Percentiles rank a stretch among this genome's conserved stretches.
Conservation (phyloP, 2,797 vertebrate species). For the Potorous gilbertii region DNA sequence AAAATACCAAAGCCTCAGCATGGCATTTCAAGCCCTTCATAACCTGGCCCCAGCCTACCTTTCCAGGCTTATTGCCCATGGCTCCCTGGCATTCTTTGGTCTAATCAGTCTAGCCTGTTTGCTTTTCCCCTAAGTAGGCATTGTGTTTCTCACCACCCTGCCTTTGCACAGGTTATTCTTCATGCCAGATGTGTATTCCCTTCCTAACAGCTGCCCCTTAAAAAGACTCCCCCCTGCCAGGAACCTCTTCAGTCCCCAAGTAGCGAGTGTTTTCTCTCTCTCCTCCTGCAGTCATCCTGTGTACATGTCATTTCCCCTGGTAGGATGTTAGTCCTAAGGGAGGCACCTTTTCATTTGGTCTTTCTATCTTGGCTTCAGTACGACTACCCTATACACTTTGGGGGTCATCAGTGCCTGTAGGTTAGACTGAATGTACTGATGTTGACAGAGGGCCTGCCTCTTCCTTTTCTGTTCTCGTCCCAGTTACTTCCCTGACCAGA, state of each 20-base stretch:
- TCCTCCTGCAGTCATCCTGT: neutral
- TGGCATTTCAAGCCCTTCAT: neutral
- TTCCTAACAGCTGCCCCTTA: conserved; percentile 23
- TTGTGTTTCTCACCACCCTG: neutral
- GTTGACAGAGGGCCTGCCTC: neutral
- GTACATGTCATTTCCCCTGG: neutral
- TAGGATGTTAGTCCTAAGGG: neutral
- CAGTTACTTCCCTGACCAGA: conserved; percentile 18
- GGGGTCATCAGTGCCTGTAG: no score
- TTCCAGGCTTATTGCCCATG: neutral
- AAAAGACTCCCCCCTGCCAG: neutral
- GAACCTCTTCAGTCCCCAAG: neutral
- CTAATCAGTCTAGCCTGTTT: neutral
- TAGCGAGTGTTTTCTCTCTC: neutral
- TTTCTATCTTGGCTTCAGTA: neutral
- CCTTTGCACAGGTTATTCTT: neutral
- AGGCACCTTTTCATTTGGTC: neutral
- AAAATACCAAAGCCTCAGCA: conserved; percentile 15
- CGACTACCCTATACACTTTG: neutral
- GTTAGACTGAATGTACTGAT: neutral
- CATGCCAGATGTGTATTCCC: neutral
- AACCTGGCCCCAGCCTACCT: neutral
- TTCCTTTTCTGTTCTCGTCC: neutral
- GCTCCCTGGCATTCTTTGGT: neutral
- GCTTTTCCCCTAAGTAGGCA: neutral